A percentile compares a stretch with the other conserved stretches of the same genome.
Conservation (phyloP, 2,113 vertebrate species). For the Brachypteracias leptosomus region DNA sequence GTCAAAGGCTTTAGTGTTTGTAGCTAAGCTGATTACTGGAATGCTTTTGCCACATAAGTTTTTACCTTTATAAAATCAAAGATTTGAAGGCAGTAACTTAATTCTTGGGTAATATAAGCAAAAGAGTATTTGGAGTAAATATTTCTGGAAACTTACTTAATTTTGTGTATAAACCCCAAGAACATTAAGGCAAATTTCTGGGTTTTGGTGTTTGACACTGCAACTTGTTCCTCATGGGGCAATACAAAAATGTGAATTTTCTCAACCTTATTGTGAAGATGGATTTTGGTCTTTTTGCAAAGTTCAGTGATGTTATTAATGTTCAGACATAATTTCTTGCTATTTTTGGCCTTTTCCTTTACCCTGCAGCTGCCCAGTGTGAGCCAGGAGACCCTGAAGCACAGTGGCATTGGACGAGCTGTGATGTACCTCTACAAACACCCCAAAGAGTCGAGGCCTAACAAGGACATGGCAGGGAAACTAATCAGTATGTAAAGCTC, state of each 20-base stretch:
- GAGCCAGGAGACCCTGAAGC: slow-evolving; percentile 97
- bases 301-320: not conserved
- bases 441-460: slow-evolving; percentile 92
- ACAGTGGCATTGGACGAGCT: slow-evolving; percentile 94
- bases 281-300: not conserved
- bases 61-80: not conserved
- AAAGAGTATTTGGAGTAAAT: not conserved
- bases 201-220: not conserved
- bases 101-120: not conserved
- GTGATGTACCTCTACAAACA: slow-evolving; percentile 99
- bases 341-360: not conserved
- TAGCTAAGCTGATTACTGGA: not conserved
- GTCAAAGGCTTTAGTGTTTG: not conserved
- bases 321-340: not conserved
- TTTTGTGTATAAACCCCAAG: not conserved
- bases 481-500: slow-evolving; percentile 89
- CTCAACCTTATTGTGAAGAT: not conserved
- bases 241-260: not conserved
- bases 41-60: not conserved
- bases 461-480: slow-evolving; percentile 97
- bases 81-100: not conserved
- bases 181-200: not conserved
- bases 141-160: not conserved
- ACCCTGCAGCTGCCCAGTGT: slow-evolving; percentile 89
- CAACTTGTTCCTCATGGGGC: not conserved